A percentile compares a stretch with the other conserved stretches of the same genome.
Evolutionary conservation across 2,888 invertebrate species (phyloP).

Genomic region (Antheraea assamensis): DNA sequence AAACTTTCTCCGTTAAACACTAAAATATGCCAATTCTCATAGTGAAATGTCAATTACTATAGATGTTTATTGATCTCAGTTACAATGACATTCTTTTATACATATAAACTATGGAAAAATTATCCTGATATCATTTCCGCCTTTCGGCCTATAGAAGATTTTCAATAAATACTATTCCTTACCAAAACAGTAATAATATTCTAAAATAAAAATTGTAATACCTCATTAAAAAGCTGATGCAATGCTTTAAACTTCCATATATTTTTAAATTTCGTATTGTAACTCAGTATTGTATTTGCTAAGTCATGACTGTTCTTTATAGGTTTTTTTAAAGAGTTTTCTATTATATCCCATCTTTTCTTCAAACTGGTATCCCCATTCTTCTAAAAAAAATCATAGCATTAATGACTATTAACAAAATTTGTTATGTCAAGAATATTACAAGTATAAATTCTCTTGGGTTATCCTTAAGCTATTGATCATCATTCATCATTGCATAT

Average conservation of each 20-base stretch:
- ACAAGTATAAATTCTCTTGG: not conserved
- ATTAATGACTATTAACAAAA: not conserved
- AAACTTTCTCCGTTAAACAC: too few species aligned
- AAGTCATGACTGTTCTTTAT: constrained; percentile 85
- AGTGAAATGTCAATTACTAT: too few species aligned
- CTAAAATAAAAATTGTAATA: constrained; percentile 39
- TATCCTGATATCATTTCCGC: too few species aligned
- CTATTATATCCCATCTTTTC: constrained; percentile 89
- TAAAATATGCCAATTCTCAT: too few species aligned
- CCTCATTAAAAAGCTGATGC: constrained; percentile 87
- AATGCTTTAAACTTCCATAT: constrained; percentile 86
- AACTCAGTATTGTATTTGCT: constrained; percentile 86
- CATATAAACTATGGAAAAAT: too few species aligned
- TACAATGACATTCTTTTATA: too few species aligned
- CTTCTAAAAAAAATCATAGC: constrained; percentile 37
- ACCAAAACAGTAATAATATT: too few species aligned
- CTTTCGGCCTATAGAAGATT: too few species aligned
- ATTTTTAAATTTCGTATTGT: constrained; percentile 85
- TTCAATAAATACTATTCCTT: too few species aligned
- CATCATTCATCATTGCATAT: not conserved
- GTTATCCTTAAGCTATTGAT: not conserved
- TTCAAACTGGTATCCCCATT: constrained; percentile 81
- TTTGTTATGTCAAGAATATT: not conserved
- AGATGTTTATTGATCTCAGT: too few species aligned
- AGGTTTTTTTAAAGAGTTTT: constrained; percentile 83